Base-by-base conservation (phyloP, 64 coral and sea anemone genomes). In the Porites australiensis region DNA sequence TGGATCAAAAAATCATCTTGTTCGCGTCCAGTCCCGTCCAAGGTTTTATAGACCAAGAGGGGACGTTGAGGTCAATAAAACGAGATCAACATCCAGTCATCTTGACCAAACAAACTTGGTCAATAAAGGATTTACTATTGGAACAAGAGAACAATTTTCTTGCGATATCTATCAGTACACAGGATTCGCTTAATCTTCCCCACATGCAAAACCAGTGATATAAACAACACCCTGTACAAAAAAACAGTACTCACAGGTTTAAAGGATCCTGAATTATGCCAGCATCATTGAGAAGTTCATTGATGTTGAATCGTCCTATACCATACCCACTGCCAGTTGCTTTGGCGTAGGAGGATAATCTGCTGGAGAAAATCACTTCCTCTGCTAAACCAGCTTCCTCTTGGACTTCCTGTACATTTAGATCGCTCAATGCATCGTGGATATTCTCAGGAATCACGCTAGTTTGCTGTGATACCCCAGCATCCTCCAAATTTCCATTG, bases 311-410 rank as follows among this genome's bases (percentile, higher is more conserved):
- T 44, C 27, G 27, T 37, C 95, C 95, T 49, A 97, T 77, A 70
- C 95, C 95, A 74, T 97, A 97, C 6, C 95, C 95, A 83, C 92
- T 97, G 10, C 95, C 90, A 44, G 94, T 86, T 8, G 69, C 95
- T 64, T 90, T 97, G 8, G 87, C 89, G 6, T 79, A 87, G 13
- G 82, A 83, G 12, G 91, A 87, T 15, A 93, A 27, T 49, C 63
- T 63, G 63, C 54, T 87, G 27, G 77, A 87, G 51, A 87, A 93
- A 57, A 93, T 93, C 10, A 93, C 51, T 51, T 93, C 73, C 50
- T 93, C 91, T 23, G 82, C 49, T 43, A 87, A 87, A 12, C 75
- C 58, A 9, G 77, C 58, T 71, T 65, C 45, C 18, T 84, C 81
- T 66, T 61, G 51, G 14, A 84, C 63, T 51, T 63, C 81, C 13